phyloP scores from a whole-genome alignment of 2,113 vertebrate genomes.

The Grallaria varia region DNA sequence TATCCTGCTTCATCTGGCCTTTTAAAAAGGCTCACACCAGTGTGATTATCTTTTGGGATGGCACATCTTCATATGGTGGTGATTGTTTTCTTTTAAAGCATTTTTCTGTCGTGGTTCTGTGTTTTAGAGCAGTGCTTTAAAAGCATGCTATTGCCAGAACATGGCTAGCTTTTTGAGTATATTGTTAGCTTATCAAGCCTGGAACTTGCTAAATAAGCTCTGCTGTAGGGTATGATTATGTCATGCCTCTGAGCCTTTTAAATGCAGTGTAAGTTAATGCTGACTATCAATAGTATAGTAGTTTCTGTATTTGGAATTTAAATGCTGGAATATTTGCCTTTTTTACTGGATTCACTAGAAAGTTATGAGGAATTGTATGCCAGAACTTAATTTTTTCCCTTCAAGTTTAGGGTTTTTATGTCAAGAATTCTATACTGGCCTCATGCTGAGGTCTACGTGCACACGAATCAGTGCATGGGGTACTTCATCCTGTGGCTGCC shows the following conservation, averaged over 20 bases:
- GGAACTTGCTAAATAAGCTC: background rate
- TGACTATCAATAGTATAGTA: background rate
- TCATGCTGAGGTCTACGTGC: background rate
- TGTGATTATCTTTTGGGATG: background rate
- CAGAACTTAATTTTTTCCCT: background rate
- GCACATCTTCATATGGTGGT: background rate
- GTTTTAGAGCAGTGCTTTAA: background rate
- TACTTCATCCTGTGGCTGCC: background rate
- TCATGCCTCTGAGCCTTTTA: background rate
- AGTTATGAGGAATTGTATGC: background rate
- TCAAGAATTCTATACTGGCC: background rate
- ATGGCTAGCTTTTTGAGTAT: background rate
- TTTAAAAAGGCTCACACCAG: background rate
- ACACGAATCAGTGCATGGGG: fast-evolving
- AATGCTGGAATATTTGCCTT: background rate
- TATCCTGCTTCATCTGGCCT: background rate
- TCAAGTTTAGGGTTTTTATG: background rate
- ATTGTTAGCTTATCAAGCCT: background rate
- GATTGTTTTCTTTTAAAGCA: background rate
- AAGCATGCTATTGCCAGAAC: background rate
- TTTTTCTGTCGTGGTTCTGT: background rate
- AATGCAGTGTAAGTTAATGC: background rate
- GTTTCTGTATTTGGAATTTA: background rate
- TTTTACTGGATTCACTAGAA: background rate
- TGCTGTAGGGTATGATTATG: background rate